Percentiles rank a stretch among this genome's conserved stretches.
These are phyloP conservation scores for Octopus bimaculoides DNA, from an alignment of 1,140 invertebrate species.

Conservation along the genomic window DNA sequence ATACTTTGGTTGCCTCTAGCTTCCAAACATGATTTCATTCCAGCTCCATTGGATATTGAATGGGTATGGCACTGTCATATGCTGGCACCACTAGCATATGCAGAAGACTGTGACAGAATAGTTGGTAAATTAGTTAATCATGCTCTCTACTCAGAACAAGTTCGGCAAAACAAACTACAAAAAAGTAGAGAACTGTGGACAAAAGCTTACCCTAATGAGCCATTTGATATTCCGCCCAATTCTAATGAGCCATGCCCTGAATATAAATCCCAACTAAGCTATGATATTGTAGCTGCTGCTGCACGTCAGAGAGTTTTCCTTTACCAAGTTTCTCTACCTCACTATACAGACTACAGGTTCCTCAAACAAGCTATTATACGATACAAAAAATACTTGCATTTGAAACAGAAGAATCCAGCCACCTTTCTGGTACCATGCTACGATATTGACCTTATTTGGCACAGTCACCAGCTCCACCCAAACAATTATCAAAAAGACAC, in stretches of 20 bases:
- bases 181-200: conserved; percentile 39
- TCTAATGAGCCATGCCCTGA: not conserved
- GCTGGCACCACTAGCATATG: conserved; percentile 54
- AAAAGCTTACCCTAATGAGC: conserved; percentile 37
- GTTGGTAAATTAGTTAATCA: conserved; percentile 55
- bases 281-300: conserved; percentile 54
- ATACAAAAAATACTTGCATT: conserved; percentile 58
- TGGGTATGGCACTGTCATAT: conserved; percentile 62
- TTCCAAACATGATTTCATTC: conserved; percentile 43
- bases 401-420: conserved; percentile 55
- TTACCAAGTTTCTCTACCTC: conserved; percentile 60
- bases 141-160: conserved; percentile 41
- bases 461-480: conserved; percentile 59
- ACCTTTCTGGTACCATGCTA: conserved; percentile 61
- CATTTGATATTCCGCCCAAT: conserved; percentile 30
- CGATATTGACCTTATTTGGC: conserved; percentile 60
- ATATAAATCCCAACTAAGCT: conserved; percentile 35
- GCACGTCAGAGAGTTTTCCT: conserved; percentile 54
- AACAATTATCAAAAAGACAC: conserved; percentile 55
- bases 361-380: conserved; percentile 53
- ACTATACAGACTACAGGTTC: conserved; percentile 57
- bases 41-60: conserved; percentile 59
- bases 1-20: conserved; percentile 58
- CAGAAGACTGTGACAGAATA: conserved; percentile 53
- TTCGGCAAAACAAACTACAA: conserved; percentile 26